Base-by-base conservation (phyloP, 35 echinoderm and acorn worm species). In the Patiria miniata region DNA sequence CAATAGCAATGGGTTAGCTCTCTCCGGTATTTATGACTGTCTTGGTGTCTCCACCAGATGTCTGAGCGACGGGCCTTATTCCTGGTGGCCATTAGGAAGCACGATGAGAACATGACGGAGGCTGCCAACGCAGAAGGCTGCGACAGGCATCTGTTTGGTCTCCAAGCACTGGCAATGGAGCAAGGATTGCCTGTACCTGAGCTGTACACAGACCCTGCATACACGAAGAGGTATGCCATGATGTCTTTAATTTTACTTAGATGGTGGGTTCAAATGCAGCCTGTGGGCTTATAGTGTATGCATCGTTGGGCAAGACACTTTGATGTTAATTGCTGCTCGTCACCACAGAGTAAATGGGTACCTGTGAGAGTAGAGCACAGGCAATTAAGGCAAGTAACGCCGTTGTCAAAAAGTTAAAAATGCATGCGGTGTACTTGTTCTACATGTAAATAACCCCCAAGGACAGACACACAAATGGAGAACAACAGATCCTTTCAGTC, bases 101-200 rank as follows among this genome's bases (percentile, higher is more conserved):
- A 87, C 40, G 44, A 78, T 2, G 37, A 23, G 5, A 23, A 78
- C 29, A 87, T 87, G 85, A 33, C 76, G 15, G 69, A 78, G 37
- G 65, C 60, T 3, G 37, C 2, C 26, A 19, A 39, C 22, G 78
- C 8, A 52, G 29, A 88, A n/a, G 95, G 95, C 1, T 87, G 85
- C 58, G 91, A 97, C 61, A 37, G 96, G 50, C 96, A 99, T 65
- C 86, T 99, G 1, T 65, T 99, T 17, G 92, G 96, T 9, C 80
- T 94, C 2, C 82, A 92, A 9, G 37, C 86, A 39, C n/a, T 93
- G 2, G 93, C 96, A 23, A 30, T 89, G 55, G 92, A 99, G 69
- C 52, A 79, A 32, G 87, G 93, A 29, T 28, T 85, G 40, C 83
- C 86, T 17, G 73, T 87, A 17, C 96, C 96, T 79, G 89, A 84